phyloP scores from a whole-genome alignment of 2,888 invertebrate species.

The Conus canariensis region DNA sequence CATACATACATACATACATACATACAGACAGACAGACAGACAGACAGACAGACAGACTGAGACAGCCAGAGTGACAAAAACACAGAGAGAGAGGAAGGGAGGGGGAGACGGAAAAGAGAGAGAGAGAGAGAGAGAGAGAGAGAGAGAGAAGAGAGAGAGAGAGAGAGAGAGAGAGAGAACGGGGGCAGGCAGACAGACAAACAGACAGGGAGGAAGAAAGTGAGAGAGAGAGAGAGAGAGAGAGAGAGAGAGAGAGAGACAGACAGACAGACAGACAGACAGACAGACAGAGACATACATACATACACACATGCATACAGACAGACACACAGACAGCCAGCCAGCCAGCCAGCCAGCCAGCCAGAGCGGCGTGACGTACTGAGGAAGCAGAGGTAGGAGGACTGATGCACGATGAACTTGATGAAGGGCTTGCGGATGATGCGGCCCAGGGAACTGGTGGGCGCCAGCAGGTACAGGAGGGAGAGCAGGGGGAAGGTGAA shows the following conservation, averaged over 20 bases:
- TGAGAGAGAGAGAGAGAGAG: neutral
- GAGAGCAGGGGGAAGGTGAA: conserved; percentile 96
- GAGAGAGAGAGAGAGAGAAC: too few species aligned
- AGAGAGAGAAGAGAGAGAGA: too few species aligned
- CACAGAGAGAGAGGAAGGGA: neutral
- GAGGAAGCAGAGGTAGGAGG: conserved; percentile 97
- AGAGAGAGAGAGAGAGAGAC: neutral
- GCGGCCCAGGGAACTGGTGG: conserved; percentile 92
- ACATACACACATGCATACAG: too few species aligned
- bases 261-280: neutral
- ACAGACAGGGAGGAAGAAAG: neutral
- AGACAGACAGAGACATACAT: neutral
- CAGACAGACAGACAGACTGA: neutral
- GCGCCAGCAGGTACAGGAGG: conserved; percentile 93
- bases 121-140: too few species aligned
- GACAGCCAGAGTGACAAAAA: neutral
- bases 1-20: neutral
- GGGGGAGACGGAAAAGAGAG: too few species aligned
- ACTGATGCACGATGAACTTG: conserved; percentile 99
- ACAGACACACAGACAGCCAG: neutral
- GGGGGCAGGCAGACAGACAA: neutral
- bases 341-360: neutral
- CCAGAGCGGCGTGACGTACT: conserved; percentile 81
- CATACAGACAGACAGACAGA: neutral
- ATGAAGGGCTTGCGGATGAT: conserved; percentile 99